These are phyloP conservation scores for Crenichthys baileyi DNA, from an alignment of 2,797 vertebrate species.

Conservation along the genomic window DNA sequence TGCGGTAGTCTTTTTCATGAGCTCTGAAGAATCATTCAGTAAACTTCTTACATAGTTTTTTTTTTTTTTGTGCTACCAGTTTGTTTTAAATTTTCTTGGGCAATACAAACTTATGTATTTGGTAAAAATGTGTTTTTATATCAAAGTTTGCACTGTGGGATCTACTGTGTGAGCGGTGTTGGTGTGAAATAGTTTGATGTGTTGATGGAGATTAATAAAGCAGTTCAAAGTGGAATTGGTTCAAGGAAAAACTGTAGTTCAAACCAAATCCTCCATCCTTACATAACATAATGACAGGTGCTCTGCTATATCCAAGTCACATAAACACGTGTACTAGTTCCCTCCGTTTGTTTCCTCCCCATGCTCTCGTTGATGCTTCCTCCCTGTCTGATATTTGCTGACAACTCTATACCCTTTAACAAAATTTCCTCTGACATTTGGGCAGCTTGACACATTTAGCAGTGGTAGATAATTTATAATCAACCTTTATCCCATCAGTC, in stretches of 20 bases:
- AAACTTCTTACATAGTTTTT: too few relatives aligned
- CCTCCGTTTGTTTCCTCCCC: slow-evolving; percentile 49
- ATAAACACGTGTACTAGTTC: slow-evolving; percentile 33
- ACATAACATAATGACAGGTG: slow-evolving; percentile 37
- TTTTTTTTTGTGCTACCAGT: not conserved
- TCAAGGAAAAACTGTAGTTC: slow-evolving; percentile 45
- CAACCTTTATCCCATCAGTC: slow-evolving; percentile 56
- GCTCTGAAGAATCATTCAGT: too few relatives aligned
- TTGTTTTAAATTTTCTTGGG: not conserved
- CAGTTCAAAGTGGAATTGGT: slow-evolving; percentile 17
- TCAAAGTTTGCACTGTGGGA: slow-evolving; percentile 26
- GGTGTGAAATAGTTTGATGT: slow-evolving; percentile 23
- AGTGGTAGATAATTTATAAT: slow-evolving; percentile 64
- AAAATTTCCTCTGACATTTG: slow-evolving; percentile 78
- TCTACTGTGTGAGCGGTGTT: not conserved
- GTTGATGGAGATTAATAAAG: slow-evolving; percentile 14
- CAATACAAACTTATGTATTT: slow-evolving; percentile 3
- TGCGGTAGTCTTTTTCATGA: too few relatives aligned
- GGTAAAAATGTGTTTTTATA: slow-evolving; percentile 33
- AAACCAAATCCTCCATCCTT: slow-evolving; percentile 23
- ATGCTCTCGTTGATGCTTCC: slow-evolving; percentile 46
- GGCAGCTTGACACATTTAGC: slow-evolving; percentile 64
- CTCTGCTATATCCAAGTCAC: slow-evolving; percentile 29
- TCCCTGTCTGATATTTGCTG: slow-evolving; percentile 75
- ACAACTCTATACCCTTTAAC: slow-evolving; percentile 74